Evolutionary conservation across 2,113 vertebrate genomes (phyloP).

Genomic region (Donacobius atricapilla): DNA sequence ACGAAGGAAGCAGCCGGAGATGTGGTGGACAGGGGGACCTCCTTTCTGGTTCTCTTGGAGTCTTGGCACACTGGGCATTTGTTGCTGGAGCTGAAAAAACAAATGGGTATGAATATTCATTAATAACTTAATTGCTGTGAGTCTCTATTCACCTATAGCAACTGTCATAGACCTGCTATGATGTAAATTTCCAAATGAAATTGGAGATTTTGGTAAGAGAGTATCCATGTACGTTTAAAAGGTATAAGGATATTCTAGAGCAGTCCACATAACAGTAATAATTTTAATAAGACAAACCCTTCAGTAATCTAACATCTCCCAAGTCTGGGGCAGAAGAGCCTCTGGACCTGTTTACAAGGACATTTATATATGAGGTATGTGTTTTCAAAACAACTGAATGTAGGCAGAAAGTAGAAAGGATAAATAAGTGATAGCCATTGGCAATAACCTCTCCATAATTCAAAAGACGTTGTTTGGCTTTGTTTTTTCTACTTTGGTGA

Average conservation of each 20-base stretch:
- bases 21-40: conserved; percentile 97
- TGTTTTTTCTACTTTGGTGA: background rate
- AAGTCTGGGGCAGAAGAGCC: background rate
- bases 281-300: background rate
- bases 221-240: background rate
- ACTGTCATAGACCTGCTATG: background rate
- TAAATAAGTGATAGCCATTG: background rate
- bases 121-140: background rate
- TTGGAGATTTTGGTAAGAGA: background rate
- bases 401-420: background rate
- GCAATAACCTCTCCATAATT: background rate
- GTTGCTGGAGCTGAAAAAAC: conserved; percentile 78
- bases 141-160: background rate
- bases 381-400: background rate
- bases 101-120: conserved; percentile 73
- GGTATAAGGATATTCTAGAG: background rate
- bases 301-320: background rate
- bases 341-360: background rate
- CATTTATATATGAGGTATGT: accelerated
- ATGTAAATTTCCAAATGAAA: background rate
- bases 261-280: background rate
- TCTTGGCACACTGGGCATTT: conserved; percentile 91
- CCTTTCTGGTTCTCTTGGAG: conserved; percentile 89
- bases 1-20: conserved; percentile 87
- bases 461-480: background rate